Base-by-base conservation (phyloP, 2,113 vertebrate species). In the Oreotrochilus melanogaster region DNA sequence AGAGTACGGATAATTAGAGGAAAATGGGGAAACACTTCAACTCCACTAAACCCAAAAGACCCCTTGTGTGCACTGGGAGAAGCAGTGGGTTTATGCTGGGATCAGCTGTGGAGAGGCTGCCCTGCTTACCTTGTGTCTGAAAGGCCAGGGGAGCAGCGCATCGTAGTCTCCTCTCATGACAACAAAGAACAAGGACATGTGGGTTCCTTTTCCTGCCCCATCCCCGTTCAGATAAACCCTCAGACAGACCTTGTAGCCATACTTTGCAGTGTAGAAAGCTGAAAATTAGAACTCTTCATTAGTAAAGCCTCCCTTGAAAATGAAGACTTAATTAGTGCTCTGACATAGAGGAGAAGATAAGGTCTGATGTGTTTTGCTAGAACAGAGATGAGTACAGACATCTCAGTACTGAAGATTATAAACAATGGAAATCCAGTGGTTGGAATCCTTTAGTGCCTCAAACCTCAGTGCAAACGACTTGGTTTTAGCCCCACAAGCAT, bases 91-190 rank as follows among this genome's bases (percentile, higher is more conserved):
- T 6, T 14, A 28, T 31, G 43, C 45, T 33, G 18, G 61, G 78
- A 61, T 50, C 42, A 58, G 81, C 2, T 0, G 3, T 1, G 15
- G 28, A 16, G 18, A 45, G 23, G 58, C 18, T 71, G 61, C 11
- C 16, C 37, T 25, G 10, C 94, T 90, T 93, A 99, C 99, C 98
- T 99, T 99, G 92, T 99, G 98, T 53, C 97, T 96, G 93, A 99
- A 99, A 3, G 99, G 99, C 99, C 98, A 99, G 0, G 97, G 95
- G 16, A 99, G 98, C 86, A 99, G 78, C 9, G 98, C 97, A 2
- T 99, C 98, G 1, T 99, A 98, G 21, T 98, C 98, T 39, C 99
- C 99, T 74, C 93, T 98, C 98, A 99, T 99, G 65, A 99, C 97
- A 15, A 99, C 98, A 5, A 99, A 98, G 96, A 99, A 99, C 42